phyloP scores from a whole-genome alignment of 2,113 vertebrate species.

The Channa maculata region DNA sequence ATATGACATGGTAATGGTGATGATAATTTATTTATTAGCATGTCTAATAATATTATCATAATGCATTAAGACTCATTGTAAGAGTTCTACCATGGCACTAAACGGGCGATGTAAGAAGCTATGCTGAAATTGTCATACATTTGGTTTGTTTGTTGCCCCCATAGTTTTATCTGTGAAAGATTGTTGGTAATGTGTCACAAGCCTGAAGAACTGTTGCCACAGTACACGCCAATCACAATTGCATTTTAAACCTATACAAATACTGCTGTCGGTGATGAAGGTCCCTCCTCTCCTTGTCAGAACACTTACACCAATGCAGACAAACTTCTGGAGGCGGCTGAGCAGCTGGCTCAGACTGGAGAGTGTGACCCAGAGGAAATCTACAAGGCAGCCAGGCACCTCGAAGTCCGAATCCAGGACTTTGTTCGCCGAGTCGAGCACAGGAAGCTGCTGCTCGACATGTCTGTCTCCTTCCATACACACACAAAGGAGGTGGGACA shows the following conservation, averaged over 20 bases:
- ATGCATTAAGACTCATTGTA: no score
- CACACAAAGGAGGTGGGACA: conserved; percentile 98
- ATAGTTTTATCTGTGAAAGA: no score
- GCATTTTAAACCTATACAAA: neutral
- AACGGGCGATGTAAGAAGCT: no score
- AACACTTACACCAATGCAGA: conserved; percentile 99
- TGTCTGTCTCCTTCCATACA: conserved; percentile 99
- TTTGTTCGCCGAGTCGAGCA: conserved; percentile 97
- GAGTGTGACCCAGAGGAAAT: conserved; percentile 99
- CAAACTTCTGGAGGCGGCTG: conserved; percentile 97
- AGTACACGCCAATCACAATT: no score
- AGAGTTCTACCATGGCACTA: no score
- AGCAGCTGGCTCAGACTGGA: conserved; percentile 97
- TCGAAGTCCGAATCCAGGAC: conserved; percentile 98
- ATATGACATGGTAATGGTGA: no score
- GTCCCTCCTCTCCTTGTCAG: conserved; percentile 72
- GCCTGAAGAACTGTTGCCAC: no score
- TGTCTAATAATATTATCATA: no score
- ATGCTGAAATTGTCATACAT: no score
- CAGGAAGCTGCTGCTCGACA: conserved; percentile 96
- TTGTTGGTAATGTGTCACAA: no score
- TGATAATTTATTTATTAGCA: no score
- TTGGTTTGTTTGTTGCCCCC: no score
- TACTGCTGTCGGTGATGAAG: neutral
- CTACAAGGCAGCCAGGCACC: conserved; percentile 98